phyloP scores from a whole-genome alignment of 1,140 invertebrate genomes.

The Bombus waltoni region DNA sequence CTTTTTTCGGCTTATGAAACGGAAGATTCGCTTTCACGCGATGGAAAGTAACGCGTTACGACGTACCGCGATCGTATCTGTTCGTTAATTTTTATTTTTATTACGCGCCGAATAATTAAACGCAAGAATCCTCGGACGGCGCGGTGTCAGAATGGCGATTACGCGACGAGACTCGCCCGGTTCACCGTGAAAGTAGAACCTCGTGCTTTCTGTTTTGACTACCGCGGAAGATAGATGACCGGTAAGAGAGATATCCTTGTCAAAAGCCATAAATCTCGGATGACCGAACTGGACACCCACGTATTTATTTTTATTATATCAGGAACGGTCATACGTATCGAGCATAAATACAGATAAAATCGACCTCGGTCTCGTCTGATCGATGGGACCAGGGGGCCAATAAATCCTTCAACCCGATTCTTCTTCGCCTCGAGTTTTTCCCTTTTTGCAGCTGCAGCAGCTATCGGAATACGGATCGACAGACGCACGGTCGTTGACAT shows the following conservation, averaged over 20 bases:
- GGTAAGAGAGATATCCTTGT: not conserved
- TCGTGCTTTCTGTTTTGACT: not conserved
- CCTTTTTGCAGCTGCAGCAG: not conserved
- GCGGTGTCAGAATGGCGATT: conserved; percentile 45
- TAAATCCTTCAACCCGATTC: conserved; percentile 35
- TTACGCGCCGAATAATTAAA: conserved; percentile 52
- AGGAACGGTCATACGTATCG: not conserved
- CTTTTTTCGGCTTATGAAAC: conserved; percentile 47
- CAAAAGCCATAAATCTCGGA: conserved; percentile 15
- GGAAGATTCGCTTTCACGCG: conserved; percentile 61
- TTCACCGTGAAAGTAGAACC: conserved; percentile 8
- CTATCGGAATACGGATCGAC: conserved; percentile 25
- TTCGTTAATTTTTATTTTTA: conserved; percentile 45
- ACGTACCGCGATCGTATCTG: conserved; percentile 44
- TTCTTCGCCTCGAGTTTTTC: not conserved
- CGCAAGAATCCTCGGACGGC: conserved; percentile 8
- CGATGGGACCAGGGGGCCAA: conserved; percentile 8
- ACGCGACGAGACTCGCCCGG: not conserved
- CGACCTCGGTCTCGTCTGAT: conserved; percentile 10
- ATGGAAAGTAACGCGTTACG: conserved; percentile 53
- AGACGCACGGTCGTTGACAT: conserved; percentile 31
- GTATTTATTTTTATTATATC: conserved; percentile 26
- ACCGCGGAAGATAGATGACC: not conserved
- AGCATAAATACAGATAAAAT: conserved; percentile 13
- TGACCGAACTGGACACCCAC: not conserved